phyloP scores from a whole-genome alignment of 2,888 invertebrate genomes.

The Rhingia rostrata region DNA sequence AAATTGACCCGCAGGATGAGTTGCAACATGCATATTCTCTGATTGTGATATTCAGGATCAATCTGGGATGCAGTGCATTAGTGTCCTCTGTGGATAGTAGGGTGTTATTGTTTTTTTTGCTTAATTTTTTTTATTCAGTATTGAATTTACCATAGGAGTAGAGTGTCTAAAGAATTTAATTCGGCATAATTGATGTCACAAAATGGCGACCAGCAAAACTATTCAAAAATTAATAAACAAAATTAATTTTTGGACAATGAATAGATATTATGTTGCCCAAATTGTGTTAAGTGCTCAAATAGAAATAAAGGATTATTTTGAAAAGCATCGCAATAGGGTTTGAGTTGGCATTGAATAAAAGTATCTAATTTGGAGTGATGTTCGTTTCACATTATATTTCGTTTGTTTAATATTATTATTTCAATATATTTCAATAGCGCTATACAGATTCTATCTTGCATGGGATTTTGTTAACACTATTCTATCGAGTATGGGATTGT shows the following conservation, averaged over 20 bases:
- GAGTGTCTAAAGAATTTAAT: slow-evolving; percentile 66
- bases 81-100: neutral
- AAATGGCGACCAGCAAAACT: slow-evolving; percentile 44
- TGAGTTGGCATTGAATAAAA: neutral
- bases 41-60: slow-evolving; percentile 53
- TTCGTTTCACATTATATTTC: neutral
- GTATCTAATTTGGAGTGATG: neutral
- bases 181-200: slow-evolving; percentile 67
- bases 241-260: slow-evolving; percentile 52
- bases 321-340: neutral
- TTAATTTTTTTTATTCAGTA: slow-evolving; percentile 31
- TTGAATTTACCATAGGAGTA: slow-evolving; percentile 11
- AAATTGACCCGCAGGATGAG: slow-evolving; percentile 65
- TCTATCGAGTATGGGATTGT: too few relatives aligned
- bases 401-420: too few relatives aligned
- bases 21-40: slow-evolving; percentile 39
- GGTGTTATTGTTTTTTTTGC: slow-evolving; percentile 2
- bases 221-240: slow-evolving; percentile 69
- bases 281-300: neutral
- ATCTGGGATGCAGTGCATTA: slow-evolving; percentile 16
- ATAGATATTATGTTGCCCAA: slow-evolving; percentile 12
- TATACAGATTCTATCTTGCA: too few relatives aligned
- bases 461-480: too few relatives aligned
- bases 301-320: neutral
- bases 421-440: too few relatives aligned